Evolutionary conservation across 2,888 invertebrate genomes (phyloP), one percentile per base, ranked within the genome.

Genomic region (Caenorhabditis virilis): DNA sequence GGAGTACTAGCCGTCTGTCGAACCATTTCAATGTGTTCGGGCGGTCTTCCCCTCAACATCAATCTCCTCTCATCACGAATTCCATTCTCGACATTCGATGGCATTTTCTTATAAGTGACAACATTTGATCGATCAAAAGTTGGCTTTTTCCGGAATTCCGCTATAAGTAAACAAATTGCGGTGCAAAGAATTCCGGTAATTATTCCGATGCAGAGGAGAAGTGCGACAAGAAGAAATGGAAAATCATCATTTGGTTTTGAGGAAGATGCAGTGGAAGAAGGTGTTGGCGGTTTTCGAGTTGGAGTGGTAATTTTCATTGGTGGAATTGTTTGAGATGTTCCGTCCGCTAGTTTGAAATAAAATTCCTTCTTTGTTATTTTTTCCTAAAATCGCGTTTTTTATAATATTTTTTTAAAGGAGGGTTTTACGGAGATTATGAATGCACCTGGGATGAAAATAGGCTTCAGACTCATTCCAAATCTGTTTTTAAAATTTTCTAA

Each of bases 281-380:
- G 30, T 30, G 30, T 13, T 30, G 6, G 30, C 30, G 30, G 7
- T 13, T 30, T 30, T 30, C 6, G 13, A 30, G 6, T 30, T 6
- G 13, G 30, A 9, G 13, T 9, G 7, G 7, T 6, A 30, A 30
- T 30, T 30, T 30, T 30, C 7, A 30, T 13, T 30, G 30, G 30
- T 30, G 30, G 30, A 30, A 30, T 30, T 30, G 30, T 30, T 6
- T 6, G 7, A 9, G 30, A 30, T 9, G 13, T 30, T 30, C 6
- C 36, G 0, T 15, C 25, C 51, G 13, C 54, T 57, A 7, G 36
- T 27, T 64, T 64, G 51, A 56, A 51, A 26, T 53, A 64, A 51
- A 64, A 64, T n/a, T 64, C 54, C 23, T 64, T 50, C 1, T 53
- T 55, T 11, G 18, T 51, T 18, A 64, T 64, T 36, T 64, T 64